A percentile compares a stretch with the other conserved stretches of the same genome.
Conservation (phyloP, 2,888 invertebrate genomes). For the Ischnus inquisitorius region DNA sequence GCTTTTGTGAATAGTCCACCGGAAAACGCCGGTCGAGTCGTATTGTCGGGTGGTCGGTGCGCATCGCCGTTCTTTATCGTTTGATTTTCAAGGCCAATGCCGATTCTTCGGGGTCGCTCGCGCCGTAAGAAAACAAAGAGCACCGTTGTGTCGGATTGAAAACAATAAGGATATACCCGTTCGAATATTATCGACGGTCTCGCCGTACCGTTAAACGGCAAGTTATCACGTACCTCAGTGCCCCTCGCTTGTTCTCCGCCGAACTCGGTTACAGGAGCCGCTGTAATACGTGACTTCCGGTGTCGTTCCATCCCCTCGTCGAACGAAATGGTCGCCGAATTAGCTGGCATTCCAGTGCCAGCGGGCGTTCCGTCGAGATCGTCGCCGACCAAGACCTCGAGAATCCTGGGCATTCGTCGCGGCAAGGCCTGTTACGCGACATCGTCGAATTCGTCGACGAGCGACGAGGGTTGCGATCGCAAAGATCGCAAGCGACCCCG, state of each 20-base stretch:
- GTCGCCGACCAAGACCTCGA: conserved; percentile 29
- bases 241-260: conserved; percentile 25
- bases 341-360: conserved; percentile 75
- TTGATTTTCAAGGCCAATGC: not conserved
- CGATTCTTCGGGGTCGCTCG: not conserved
- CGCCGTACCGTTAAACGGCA: conserved; percentile 50
- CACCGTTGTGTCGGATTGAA: not conserved
- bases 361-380: conserved; percentile 75
- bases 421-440: conserved; percentile 39
- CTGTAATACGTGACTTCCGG: conserved; percentile 80
- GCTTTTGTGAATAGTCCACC: conserved; percentile 18
- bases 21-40: conserved; percentile 29
- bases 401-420: conserved; percentile 39
- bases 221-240: conserved; percentile 52
- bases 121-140: not conserved
- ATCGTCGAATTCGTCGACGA: conserved; percentile 43
- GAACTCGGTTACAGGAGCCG: conserved; percentile 11
- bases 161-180: conserved; percentile 16
- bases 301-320: conserved; percentile 32
- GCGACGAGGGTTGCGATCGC: not conserved
- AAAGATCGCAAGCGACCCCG: conserved; percentile 71
- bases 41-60: not conserved
- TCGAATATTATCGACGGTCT: conserved; percentile 2
- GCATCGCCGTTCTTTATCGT: not conserved
- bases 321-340: conserved; percentile 79